These are phyloP conservation scores for Trichogramma pretiosum DNA, from an alignment of 1,140 invertebrate genomes.

Conservation along the genomic window DNA sequence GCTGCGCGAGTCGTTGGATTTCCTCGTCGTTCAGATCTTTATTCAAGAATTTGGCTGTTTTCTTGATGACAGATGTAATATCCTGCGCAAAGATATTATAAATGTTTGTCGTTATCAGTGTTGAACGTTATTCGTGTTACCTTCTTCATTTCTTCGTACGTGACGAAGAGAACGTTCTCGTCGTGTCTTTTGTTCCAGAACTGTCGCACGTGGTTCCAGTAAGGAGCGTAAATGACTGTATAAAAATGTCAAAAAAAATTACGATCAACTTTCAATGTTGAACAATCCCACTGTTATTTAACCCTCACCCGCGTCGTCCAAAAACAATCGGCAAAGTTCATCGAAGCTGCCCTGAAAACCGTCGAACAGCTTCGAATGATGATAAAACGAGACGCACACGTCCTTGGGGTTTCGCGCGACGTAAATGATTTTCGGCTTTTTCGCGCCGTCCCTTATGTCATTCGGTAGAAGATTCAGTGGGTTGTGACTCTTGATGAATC, in stretches of 20 bases:
- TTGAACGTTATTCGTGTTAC: conserved; percentile 22
- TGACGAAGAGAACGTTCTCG: conserved; percentile 52
- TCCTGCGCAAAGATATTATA: conserved; percentile 36
- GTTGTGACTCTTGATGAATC: conserved; percentile 64
- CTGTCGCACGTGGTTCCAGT: conserved; percentile 51
- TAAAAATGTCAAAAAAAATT: no score
- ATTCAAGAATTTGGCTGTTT: conserved; percentile 52
- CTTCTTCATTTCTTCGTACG: conserved; percentile 60
- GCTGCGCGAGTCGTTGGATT: conserved; percentile 44
- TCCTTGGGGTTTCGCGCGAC: conserved; percentile 75
- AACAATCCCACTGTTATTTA: no score
- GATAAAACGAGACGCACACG: conserved; percentile 66
- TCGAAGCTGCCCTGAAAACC: conserved; percentile 54
- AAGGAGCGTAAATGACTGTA: conserved; percentile 50
- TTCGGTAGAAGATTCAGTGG: conserved; percentile 32
- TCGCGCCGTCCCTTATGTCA: background rate
- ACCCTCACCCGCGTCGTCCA: conserved; percentile 32
- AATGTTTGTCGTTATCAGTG: background rate
- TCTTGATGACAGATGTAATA: conserved; percentile 49
- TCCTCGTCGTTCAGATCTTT: conserved; percentile 45
- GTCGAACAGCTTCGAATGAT: conserved; percentile 54
- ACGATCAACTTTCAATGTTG: no score
- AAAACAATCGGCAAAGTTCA: conserved; percentile 56
- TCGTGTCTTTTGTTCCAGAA: conserved; percentile 51
- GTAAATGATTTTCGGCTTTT: conserved; percentile 61